Evolutionary conservation across 1,140 invertebrate species (phyloP), one percentile per base, ranked within the genome.

Genomic region (Apis cerana): DNA sequence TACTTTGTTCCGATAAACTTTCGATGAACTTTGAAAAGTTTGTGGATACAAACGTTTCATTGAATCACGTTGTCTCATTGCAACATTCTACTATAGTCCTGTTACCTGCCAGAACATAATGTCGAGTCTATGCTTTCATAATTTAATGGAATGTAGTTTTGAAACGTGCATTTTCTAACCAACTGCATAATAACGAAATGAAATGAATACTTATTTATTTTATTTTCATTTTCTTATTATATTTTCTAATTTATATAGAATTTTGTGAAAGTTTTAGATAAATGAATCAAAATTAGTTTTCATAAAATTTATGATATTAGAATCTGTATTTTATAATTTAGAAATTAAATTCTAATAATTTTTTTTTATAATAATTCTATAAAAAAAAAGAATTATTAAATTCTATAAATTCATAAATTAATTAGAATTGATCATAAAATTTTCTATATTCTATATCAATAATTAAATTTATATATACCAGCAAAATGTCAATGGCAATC

Each of bases 21-120:
- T 77, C 75, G 64, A 77, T 77, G 75, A 77, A 77, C 75, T 77
- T 77, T 75, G 43, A 62, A 21, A 19, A 62, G 43, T 43, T 21
- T 75, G 23, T 23, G 17, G 23, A 67, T 19, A 56, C 50, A 19
- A 23, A 19, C 13, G 23, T 11, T 17, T 43, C 48, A 50, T 15
- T 54, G 75, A 76, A 27, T 76, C 75, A 76, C 75, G 50, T 65
- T 58, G 52, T 12, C 17, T 54, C 62, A 21, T 77, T 77, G 52
- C 64, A 58, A 77, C 75, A 75, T 21, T 5, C 10, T n/a, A 10
- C 7, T 8, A 21, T n/a, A 77, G 7, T 19, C 52, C 27, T 67
- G 33, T 58, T 77, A 64, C 50, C 59, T 11, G 75, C 27, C 56
- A 43, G 62, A 54, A 65, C 7, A 17, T 48, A 54, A 68, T 27